Conservation (phyloP, 2,113 vertebrate genomes). For the Myocastor coypus region DNA sequence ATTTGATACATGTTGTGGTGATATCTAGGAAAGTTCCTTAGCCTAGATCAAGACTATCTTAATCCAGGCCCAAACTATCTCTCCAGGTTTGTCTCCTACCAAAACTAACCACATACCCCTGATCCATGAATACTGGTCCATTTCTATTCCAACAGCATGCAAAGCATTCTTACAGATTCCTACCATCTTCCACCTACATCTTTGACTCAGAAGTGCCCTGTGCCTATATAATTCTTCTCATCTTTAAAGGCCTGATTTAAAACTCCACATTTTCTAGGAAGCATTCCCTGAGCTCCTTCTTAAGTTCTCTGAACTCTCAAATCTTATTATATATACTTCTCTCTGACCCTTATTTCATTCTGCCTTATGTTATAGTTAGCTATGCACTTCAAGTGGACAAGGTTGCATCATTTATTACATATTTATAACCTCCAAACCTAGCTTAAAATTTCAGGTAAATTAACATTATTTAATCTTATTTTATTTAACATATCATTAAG, state of each 20-base stretch:
- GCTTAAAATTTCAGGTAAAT: background rate
- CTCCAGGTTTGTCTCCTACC: background rate
- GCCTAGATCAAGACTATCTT: background rate
- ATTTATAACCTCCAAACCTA: conserved; percentile 32
- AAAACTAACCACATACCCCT: background rate
- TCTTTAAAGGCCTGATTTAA: background rate
- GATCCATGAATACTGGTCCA: background rate
- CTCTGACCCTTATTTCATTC: background rate
- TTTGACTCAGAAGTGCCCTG: background rate
- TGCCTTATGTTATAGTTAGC: background rate
- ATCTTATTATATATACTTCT: background rate
- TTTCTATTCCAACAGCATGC: background rate
- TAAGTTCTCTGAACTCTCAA: conserved; percentile 14
- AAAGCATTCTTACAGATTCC: background rate
- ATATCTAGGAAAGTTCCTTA: background rate
- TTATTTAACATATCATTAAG: background rate
- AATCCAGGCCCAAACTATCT: background rate
- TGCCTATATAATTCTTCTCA: background rate
- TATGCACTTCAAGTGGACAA: background rate
- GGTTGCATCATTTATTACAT: background rate
- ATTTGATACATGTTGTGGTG: background rate
- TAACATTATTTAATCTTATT: conserved; percentile 22
- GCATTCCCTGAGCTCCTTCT: background rate
- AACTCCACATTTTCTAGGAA: background rate
- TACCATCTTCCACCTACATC: background rate